A percentile compares a stretch with the other conserved stretches of the same genome.
These are phyloP conservation scores for Prosopocoilus inquinatus DNA, from an alignment of 2,888 invertebrate genomes.

Conservation along the genomic window DNA sequence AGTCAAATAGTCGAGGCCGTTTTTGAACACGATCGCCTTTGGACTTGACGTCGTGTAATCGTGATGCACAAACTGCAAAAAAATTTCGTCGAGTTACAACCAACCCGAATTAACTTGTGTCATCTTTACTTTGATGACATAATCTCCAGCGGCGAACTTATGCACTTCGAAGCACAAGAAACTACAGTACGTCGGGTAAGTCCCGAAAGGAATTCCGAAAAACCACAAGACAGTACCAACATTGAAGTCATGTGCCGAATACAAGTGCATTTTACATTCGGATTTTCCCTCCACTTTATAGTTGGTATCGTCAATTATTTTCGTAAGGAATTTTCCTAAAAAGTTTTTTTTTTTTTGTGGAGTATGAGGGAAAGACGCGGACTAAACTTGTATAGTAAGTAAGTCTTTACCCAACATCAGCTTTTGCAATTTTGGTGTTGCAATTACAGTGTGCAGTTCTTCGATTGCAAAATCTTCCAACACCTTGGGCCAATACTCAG, in stretches of 20 bases:
- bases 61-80: slow-evolving; percentile 11
- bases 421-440: slow-evolving; percentile 39
- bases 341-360: no score
- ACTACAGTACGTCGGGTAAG: slow-evolving; percentile 38
- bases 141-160: not conserved
- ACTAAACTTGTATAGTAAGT: no score
- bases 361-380: no score
- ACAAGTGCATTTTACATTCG: slow-evolving; percentile 6
- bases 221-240: slow-evolving; percentile 8
- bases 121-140: slow-evolving; percentile 13
- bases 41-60: slow-evolving; percentile 11
- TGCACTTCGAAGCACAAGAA: slow-evolving; percentile 37
- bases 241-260: slow-evolving; percentile 14
- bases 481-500: slow-evolving; percentile 40
- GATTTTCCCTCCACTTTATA: not conserved
- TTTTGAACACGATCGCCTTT: not conserved
- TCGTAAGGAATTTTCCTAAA: slow-evolving; percentile 7
- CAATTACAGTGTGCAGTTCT: slow-evolving; percentile 45
- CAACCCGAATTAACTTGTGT: not conserved
- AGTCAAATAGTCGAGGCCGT: no score
- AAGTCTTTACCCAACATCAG: slow-evolving; percentile 47
- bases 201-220: slow-evolving; percentile 44
- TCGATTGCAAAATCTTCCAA: slow-evolving; percentile 40
- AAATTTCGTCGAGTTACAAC: not conserved
- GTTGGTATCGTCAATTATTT: slow-evolving; percentile 9